phyloP scores from a whole-genome alignment of 2,797 vertebrate genomes.

The Megalops cyprinoides region DNA sequence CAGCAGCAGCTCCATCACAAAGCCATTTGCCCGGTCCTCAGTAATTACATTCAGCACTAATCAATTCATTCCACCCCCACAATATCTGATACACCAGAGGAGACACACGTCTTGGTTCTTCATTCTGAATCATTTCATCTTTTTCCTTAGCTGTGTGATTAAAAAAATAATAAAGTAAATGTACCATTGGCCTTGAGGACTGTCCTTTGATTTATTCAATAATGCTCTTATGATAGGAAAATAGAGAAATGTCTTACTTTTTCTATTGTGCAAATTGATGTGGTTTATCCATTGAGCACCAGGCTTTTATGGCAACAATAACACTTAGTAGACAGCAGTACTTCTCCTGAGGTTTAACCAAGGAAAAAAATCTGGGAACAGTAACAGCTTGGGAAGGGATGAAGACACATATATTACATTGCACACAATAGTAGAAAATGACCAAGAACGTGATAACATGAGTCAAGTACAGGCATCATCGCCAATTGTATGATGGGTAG shows the following conservation, averaged over 20 bases:
- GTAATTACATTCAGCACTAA: constrained; percentile 32
- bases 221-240: background rate
- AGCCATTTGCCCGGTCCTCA: constrained; percentile 9
- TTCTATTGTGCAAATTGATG: background rate
- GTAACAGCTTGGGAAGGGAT: too few relatives aligned
- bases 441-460: too few relatives aligned
- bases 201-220: background rate
- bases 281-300: background rate
- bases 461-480: too few relatives aligned
- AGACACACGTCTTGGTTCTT: background rate
- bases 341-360: background rate
- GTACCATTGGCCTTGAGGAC: background rate
- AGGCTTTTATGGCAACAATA: background rate
- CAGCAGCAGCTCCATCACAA: constrained; percentile 4
- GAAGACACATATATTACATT: too few relatives aligned
- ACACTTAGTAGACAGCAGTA: background rate
- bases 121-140: background rate
- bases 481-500: too few relatives aligned
- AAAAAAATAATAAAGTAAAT: background rate
- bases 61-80: constrained; percentile 35
- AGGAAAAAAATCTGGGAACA: background rate
- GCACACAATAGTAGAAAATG: too few relatives aligned
- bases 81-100: constrained; percentile 28
- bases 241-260: background rate
- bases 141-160: background rate